phyloP scores from a whole-genome alignment of 2,888 invertebrate genomes.

The Cylloceria caligata region DNA sequence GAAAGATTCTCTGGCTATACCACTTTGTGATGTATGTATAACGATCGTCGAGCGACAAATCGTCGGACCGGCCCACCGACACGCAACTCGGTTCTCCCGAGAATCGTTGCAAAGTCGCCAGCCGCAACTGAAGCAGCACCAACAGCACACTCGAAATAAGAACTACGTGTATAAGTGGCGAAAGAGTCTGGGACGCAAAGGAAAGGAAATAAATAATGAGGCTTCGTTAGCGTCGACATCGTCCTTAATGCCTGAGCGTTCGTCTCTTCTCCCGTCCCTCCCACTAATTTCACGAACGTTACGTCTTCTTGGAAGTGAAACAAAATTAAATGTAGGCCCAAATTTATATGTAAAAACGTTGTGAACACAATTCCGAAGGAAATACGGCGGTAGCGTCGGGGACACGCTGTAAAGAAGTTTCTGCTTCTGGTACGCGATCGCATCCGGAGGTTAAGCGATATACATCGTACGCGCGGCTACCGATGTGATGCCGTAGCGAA shows the following conservation, averaged over 20 bases:
- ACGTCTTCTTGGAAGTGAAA: slow-evolving; percentile 44
- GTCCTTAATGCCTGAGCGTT: slow-evolving; percentile 53
- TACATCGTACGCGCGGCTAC: neutral
- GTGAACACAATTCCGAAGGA: slow-evolving; percentile 14
- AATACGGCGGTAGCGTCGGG: neutral
- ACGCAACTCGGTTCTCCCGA: slow-evolving; percentile 43
- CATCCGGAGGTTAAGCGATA: neutral
- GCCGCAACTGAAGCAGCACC: neutral
- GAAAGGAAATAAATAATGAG: slow-evolving; percentile 66
- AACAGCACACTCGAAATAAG: slow-evolving; percentile 16
- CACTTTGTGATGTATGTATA: slow-evolving; percentile 9
- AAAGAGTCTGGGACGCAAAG: slow-evolving; percentile 63
- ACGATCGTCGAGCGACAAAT: slow-evolving; percentile 51
- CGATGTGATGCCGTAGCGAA: slow-evolving; percentile 73
- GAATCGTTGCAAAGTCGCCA: slow-evolving; percentile 30
- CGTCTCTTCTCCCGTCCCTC: slow-evolving; percentile 7
- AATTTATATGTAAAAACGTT: slow-evolving; percentile 47
- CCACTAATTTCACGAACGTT: slow-evolving; percentile 5
- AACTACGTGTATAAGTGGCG: slow-evolving; percentile 27
- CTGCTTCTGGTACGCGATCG: neutral
- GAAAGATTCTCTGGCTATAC: slow-evolving; percentile 9
- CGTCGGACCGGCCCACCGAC: slow-evolving; percentile 38
- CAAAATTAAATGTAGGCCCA: slow-evolving; percentile 45
- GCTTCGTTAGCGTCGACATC: slow-evolving; percentile 65
- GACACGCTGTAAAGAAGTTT: neutral